phyloP scores from a whole-genome alignment of 2,888 invertebrate species.

The Dynastes maya region DNA sequence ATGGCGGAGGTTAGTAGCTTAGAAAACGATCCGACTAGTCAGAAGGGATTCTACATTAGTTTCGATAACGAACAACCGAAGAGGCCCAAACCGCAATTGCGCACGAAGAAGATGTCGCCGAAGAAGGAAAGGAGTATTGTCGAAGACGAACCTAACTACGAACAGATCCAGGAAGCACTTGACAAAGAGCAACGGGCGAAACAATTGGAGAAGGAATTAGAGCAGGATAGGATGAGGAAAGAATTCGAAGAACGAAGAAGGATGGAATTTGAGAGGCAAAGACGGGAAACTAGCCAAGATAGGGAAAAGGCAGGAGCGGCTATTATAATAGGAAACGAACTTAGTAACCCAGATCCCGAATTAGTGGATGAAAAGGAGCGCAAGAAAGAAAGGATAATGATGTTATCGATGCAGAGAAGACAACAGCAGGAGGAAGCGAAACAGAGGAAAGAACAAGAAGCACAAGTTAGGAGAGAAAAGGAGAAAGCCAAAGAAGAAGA shows the following conservation, averaged over 20 bases:
- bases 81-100: conserved; percentile 89
- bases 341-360: conserved; percentile 79
- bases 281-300: conserved; percentile 70
- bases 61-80: conserved; percentile 92
- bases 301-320: conserved; percentile 71
- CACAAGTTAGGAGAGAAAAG: conserved; percentile 82
- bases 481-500: conserved; percentile 85
- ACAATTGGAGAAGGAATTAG: conserved; percentile 71
- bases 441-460: conserved; percentile 87
- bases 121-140: conserved; percentile 77
- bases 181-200: conserved; percentile 62
- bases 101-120: conserved; percentile 82
- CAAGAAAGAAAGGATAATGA: conserved; percentile 92
- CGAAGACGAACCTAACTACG: conserved; percentile 50
- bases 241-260: conserved; percentile 66
- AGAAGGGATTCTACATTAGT: conserved; percentile 94
- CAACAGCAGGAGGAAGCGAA: conserved; percentile 93
- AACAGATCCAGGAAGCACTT: conserved; percentile 46
- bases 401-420: conserved; percentile 90
- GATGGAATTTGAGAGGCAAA: conserved; percentile 65
- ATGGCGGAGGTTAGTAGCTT: conserved; percentile 70
- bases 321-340: conserved; percentile 80
- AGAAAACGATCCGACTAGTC: conserved; percentile 71
- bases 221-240: conserved; percentile 69
- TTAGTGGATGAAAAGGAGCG: conserved; percentile 93